Conservation (phyloP, 1,140 invertebrate genomes). For the Drosophila prosaltans region DNA sequence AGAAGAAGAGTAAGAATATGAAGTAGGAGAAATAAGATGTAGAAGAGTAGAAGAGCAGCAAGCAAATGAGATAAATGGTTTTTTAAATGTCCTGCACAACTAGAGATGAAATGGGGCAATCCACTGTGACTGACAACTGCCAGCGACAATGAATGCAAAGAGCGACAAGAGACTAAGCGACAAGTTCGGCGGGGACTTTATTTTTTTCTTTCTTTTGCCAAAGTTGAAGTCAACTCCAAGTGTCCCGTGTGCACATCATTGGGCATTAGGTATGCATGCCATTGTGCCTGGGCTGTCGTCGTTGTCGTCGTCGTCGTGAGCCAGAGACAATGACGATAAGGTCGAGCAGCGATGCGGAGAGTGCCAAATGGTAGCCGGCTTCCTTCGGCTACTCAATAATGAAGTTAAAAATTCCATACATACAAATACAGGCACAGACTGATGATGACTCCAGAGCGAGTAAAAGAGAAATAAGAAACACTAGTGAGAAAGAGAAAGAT, state of each 20-base stretch:
- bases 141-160: constrained; percentile 54
- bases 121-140: constrained; percentile 50
- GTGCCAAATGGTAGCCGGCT: constrained; percentile 56
- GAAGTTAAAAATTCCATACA: constrained; percentile 81
- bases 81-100: constrained; percentile 55
- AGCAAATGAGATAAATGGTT: constrained; percentile 55
- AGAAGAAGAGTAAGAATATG: background rate
- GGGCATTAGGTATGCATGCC: constrained; percentile 79
- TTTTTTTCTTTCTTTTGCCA: background rate
- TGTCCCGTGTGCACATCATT: constrained; percentile 70
- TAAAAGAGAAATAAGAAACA: background rate
- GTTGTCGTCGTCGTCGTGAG: constrained; percentile 42
- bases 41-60: constrained; percentile 17
- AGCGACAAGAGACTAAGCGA: constrained; percentile 21
- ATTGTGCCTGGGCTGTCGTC: constrained; percentile 57
- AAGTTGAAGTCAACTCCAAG: constrained; percentile 24
- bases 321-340: constrained; percentile 44
- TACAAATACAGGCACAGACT: constrained; percentile 72
- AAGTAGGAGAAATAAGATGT: background rate
- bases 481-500: background rate
- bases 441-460: constrained; percentile 8
- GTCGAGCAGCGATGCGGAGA: constrained; percentile 48
- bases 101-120: constrained; percentile 18
- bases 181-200: background rate
- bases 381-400: constrained; percentile 53